Evolutionary conservation across 2,888 invertebrate genomes (phyloP), one percentile per base, ranked within the genome.

Genomic region (Drepanosiphum platanoidis): DNA sequence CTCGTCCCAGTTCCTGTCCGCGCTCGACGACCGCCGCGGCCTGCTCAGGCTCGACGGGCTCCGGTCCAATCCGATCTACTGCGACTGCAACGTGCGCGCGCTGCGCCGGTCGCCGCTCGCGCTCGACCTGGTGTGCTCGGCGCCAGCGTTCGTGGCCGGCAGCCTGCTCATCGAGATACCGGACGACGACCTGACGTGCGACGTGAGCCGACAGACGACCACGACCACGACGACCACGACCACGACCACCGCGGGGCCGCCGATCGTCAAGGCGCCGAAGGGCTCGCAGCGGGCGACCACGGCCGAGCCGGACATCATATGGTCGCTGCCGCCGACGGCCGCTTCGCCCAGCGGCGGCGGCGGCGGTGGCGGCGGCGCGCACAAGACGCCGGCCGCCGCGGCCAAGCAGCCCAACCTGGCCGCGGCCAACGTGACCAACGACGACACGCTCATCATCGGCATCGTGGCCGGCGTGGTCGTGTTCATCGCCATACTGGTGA

Each of bases 401-500:
- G 94, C 93, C 90, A 92, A 92, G 71, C 92, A 92, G 22, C 68
- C 71, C 0, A 91, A 92, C 3, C 89, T 91, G 3, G 86, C 82
- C 15, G 92, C 92, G 3, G 91, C 92, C 86, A 91, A 92, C 13
- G 90, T 95, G 18, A 94, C 93, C 84, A 96, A 96, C 88, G 97
- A 97, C 88, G 97, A 97, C 88, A 96, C 96, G 7, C 91, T 97
- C n/a, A 97, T 97, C 80, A 97, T 97, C 86, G 96, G 96, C n/a
- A 97, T 97, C 87, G 96, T 97, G 0, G 96, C 96, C 0, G 96
- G 97, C 1, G 96, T 97, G 0, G 96, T 97, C 0, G 96, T 95
- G 1, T 96, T 97, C 89, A 96, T 97, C 87, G 95, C 95, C 18
- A 94, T 97, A 87, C 92, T 97, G 82, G 95, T 97, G 58, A 94